Evolutionary conservation across 92 coral and sea anemone species (phyloP), one percentile per base, ranked within the genome.

Genomic region (Actinernus sp.): DNA sequence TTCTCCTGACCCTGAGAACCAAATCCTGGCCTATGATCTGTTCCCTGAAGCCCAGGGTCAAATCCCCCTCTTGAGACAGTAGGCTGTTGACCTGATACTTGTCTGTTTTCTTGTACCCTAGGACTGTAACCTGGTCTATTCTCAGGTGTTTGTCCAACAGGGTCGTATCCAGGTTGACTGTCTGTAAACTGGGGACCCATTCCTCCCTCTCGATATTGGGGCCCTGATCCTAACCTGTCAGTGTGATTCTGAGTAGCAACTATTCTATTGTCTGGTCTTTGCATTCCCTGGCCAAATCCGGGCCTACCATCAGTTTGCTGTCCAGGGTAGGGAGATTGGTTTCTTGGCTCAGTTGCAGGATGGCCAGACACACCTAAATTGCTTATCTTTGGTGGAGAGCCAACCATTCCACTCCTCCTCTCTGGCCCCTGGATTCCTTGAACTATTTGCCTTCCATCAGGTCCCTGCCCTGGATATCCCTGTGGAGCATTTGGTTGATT

Each of bases 371-470:
- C 18, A 6, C 52, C 52, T 55, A 56, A 31, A 25, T 41, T 43
- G 36, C 46, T 31, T 1, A 70, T 70, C 58, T 70, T 58, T 1
- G 78, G 78, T 33, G 78, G 78, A 23, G 78, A 58, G 11, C 78
- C 78, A 18, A 70, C 78, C 78, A 70, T 56, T 20, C 78, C 78
- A 26, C 65, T 56, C 36, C 78, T 29, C 3, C 78, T 55, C 34
- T 70, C 78, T 44, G 78, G 55, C 26, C 23, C 63, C 26, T 52
- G 63, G 14, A 36, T 26, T 5, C 27, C 26, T 58, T 66, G 59
- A 2, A 22, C 28, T 55, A 34, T 24, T 2, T 44, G 31, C 23
- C 57, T 13, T 7, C 77, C 77, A 17, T 49, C 53, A 27, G 48
- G 78, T 57, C 19, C 18, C 6, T 12, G 21, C 22, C 52, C 52